A percentile compares a stretch with the other conserved stretches of the same genome.
phyloP scores from a whole-genome alignment of 2,797 vertebrate species.

The Peromyscus nudipes region DNA sequence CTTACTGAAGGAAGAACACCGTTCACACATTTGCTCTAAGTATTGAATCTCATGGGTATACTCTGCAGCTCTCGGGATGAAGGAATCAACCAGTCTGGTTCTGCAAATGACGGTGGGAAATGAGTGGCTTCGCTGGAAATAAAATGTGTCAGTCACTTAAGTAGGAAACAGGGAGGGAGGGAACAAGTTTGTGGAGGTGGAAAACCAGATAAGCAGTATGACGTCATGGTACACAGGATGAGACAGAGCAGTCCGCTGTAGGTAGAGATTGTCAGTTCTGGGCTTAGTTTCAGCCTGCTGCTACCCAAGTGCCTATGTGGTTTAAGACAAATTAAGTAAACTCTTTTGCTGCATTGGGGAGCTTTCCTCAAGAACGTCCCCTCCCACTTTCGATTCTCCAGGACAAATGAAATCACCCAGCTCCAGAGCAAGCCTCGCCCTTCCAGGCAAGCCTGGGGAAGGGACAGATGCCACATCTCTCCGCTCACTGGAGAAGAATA shows the following conservation, averaged over 20 bases:
- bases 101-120: constrained; percentile 17
- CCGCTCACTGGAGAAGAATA: background rate
- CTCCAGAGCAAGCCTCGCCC: constrained; percentile 88
- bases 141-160: background rate
- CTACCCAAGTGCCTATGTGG: background rate
- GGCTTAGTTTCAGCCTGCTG: background rate
- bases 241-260: background rate
- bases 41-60: constrained; percentile 10
- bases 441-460: constrained; percentile 11
- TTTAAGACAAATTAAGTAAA: constrained; percentile 44
- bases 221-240: background rate
- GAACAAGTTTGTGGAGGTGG: background rate
- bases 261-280: constrained; percentile 3
- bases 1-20: background rate
- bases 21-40: background rate
- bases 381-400: background rate
- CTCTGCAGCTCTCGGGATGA: constrained; percentile 12
- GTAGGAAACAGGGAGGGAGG: background rate
- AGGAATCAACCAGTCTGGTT: constrained; percentile 7
- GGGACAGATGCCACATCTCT: background rate
- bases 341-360: background rate
- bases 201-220: background rate
- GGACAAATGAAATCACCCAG: constrained; percentile 72
- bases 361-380: background rate
- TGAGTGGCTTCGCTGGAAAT: constrained; percentile 34